phyloP scores from a whole-genome alignment of 2,113 vertebrate species.

The Carlito syrichta region DNA sequence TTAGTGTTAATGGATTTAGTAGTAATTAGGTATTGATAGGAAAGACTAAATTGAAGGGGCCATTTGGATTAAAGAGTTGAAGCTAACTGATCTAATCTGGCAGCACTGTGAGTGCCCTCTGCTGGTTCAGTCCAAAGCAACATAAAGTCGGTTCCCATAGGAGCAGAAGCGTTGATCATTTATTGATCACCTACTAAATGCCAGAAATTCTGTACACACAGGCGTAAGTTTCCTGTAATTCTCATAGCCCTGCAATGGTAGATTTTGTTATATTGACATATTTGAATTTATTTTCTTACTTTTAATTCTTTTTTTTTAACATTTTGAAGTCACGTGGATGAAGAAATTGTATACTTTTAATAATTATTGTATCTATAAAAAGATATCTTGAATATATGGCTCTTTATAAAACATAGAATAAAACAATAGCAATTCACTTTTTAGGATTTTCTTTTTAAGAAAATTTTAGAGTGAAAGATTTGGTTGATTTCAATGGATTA shows the following conservation, averaged over 20 bases:
- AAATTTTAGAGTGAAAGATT: not conserved
- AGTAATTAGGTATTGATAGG: not conserved
- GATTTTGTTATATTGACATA: not conserved
- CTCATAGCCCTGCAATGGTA: not conserved
- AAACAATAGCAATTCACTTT: not conserved
- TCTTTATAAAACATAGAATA: not conserved
- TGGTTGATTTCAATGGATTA: not conserved
- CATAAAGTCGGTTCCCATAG: fast-evolving
- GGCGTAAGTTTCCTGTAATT: not conserved
- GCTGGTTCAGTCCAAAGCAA: not conserved
- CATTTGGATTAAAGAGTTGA: not conserved
- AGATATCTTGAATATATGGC: not conserved
- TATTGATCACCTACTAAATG: slow-evolving; percentile 52
- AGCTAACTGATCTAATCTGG: not conserved
- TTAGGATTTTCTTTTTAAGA: not conserved
- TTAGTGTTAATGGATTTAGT: not conserved
- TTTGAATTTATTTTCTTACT: not conserved
- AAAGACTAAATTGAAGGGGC: not conserved
- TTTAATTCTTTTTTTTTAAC: not conserved
- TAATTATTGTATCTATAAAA: not conserved
- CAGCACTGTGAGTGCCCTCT: slow-evolving; percentile 11
- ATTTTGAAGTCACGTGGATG: not conserved
- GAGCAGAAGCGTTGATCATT: not conserved
- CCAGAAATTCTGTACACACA: not conserved
- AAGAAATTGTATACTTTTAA: not conserved